phyloP scores from a whole-genome alignment of 2,888 invertebrate genomes.

The Bibio marci region DNA sequence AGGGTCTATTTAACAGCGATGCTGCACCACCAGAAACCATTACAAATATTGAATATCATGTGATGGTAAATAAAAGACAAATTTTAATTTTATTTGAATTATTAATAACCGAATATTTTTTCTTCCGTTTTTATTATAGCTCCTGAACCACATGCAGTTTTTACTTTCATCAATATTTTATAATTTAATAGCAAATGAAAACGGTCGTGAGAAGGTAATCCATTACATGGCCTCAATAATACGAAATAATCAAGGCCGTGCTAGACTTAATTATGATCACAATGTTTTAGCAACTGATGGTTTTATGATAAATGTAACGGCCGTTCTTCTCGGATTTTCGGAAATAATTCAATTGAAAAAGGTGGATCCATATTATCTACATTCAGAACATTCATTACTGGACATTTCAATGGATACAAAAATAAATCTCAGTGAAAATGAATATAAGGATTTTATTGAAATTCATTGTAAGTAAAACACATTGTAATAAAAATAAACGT shows the following conservation, averaged over 20 bases:
- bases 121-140: conserved; percentile 19
- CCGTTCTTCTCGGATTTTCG: conserved; percentile 77
- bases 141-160: conserved; percentile 59
- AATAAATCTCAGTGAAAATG: conserved; percentile 64
- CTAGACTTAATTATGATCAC: conserved; percentile 82
- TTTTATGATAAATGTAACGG: conserved; percentile 85
- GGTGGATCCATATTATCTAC: conserved; percentile 77
- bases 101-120: neutral
- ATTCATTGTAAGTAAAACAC: conserved; percentile 38
- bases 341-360: conserved; percentile 80
- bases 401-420: conserved; percentile 66
- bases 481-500: too few relatives aligned
- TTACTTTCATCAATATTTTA: conserved; percentile 70
- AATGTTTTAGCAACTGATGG: conserved; percentile 80
- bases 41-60: neutral
- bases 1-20: conserved; percentile 40
- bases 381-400: conserved; percentile 58
- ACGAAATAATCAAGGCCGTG: conserved; percentile 66
- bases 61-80: conserved; percentile 7
- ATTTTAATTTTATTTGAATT: neutral
- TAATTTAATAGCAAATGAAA: conserved; percentile 62
- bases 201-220: conserved; percentile 63
- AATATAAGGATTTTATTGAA: conserved; percentile 60
- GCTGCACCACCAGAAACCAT: neutral
- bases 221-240: conserved; percentile 63